These are phyloP conservation scores for Atherinosoma microstoma DNA, from an alignment of 2,797 vertebrate species.

Conservation along the genomic window DNA sequence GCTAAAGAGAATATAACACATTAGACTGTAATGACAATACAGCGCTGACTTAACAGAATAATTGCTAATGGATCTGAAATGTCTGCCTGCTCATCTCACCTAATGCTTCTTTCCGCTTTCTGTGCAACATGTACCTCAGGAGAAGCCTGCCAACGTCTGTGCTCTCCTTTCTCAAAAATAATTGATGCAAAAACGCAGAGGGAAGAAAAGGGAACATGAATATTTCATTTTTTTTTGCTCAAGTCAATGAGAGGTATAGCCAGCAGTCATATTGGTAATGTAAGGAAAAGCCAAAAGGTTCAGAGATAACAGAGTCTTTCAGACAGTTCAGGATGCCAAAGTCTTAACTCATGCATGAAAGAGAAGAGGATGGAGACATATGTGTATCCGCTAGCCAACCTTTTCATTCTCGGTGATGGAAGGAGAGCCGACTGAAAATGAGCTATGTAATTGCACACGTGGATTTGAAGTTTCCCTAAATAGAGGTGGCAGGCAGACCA, in stretches of 20 bases:
- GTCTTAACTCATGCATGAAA: conserved; percentile 68
- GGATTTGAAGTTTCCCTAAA: conserved; percentile 33
- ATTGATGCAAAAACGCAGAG: conserved; percentile 58
- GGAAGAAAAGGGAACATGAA: conserved; percentile 62
- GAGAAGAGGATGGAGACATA: conserved; percentile 64
- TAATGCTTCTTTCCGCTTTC: conserved; percentile 37
- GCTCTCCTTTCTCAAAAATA: conserved; percentile 34
- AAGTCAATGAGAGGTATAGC: conserved; percentile 55
- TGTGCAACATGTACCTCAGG: conserved; percentile 32
- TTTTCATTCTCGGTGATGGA: conserved; percentile 61
- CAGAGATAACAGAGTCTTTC: conserved; percentile 41
- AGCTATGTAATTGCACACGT: conserved; percentile 47
- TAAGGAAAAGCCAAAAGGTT: conserved; percentile 65
- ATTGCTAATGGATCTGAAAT: conserved; percentile 69
- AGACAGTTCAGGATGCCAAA: conserved; percentile 54
- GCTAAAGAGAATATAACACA: conserved; percentile 59
- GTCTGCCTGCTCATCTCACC: conserved; percentile 44
- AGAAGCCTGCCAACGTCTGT: conserved; percentile 29
- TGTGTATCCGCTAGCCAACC: conserved; percentile 51
- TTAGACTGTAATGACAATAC: conserved; percentile 49
- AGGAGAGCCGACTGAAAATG: conserved; percentile 48
- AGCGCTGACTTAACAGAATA: conserved; percentile 46
- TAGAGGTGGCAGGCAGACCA: conserved; percentile 27
- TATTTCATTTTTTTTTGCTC: conserved; percentile 64
- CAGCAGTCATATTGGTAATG: conserved; percentile 52